phyloP scores from a whole-genome alignment of 1,140 invertebrate genomes.

The Drosophila varians region DNA sequence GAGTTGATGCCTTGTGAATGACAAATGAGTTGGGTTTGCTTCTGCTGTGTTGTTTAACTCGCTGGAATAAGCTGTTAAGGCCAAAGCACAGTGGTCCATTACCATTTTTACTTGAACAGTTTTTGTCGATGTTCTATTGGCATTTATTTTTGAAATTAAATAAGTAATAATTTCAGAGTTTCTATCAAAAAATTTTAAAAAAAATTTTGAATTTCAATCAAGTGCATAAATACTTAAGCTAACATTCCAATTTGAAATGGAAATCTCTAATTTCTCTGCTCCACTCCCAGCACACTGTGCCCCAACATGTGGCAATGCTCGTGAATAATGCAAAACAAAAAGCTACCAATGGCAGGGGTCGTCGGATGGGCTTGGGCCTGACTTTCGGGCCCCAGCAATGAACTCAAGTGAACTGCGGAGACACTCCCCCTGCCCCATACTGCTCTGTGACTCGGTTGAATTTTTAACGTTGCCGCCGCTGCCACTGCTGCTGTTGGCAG shows the following conservation, averaged over 20 bases:
- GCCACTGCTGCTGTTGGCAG: slow-evolving; percentile 12
- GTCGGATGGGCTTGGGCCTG: slow-evolving; percentile 23
- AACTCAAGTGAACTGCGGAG: slow-evolving; percentile 62
- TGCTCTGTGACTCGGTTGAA: slow-evolving; percentile 39
- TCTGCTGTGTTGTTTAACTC: slow-evolving; percentile 17
- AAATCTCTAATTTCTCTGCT: too few species aligned
- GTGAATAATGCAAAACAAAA: slow-evolving; percentile 51
- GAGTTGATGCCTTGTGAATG: slow-evolving; percentile 27
- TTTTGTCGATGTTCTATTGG: too few species aligned
- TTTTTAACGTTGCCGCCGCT: slow-evolving; percentile 45
- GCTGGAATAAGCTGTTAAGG: slow-evolving; percentile 8
- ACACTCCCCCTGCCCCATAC: slow-evolving; percentile 1
- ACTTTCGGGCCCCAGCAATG: slow-evolving; percentile 46
- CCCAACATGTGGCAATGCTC: slow-evolving; percentile 39
- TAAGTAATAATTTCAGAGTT: too few species aligned
- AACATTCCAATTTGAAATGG: too few species aligned
- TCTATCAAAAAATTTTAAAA: too few species aligned
- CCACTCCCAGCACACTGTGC: slow-evolving; percentile 10
- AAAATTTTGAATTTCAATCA: too few species aligned
- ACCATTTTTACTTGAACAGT: background rate
- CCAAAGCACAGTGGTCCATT: slow-evolving; percentile 6
- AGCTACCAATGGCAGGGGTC: slow-evolving; percentile 52
- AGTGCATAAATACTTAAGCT: too few species aligned
- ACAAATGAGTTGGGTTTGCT: slow-evolving; percentile 32
- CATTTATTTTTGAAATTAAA: too few species aligned